Conservation (phyloP, 2,113 vertebrate species). For the Triplophysa dalaica region DNA sequence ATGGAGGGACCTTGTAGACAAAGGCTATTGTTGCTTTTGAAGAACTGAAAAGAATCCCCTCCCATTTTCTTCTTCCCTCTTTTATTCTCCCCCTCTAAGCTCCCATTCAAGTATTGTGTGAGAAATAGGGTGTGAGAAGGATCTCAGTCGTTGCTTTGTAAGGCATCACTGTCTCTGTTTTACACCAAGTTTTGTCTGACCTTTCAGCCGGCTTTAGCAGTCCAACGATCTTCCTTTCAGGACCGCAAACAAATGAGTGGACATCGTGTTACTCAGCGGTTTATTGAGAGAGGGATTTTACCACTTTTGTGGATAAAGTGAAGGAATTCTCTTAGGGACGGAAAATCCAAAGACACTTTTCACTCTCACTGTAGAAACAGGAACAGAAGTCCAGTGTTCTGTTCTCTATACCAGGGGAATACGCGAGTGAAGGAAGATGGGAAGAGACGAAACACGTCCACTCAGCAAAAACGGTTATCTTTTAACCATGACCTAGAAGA, state of each 20-base stretch:
- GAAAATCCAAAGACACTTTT: slow-evolving; percentile 52
- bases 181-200: slow-evolving; percentile 51
- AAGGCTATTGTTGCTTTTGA: slow-evolving; percentile 79
- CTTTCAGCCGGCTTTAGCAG: slow-evolving; percentile 45
- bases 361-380: slow-evolving; percentile 58
- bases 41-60: slow-evolving; percentile 67
- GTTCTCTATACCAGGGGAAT: slow-evolving; percentile 16
- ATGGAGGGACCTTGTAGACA: slow-evolving; percentile 76
- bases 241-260: slow-evolving; percentile 27
- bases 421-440: slow-evolving; percentile 30
- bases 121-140: slow-evolving; percentile 67
- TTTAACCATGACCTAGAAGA: background rate
- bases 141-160: slow-evolving; percentile 63
- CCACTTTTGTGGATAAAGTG: slow-evolving; percentile 63
- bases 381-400: slow-evolving; percentile 60
- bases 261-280: slow-evolving; percentile 61
- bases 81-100: slow-evolving; percentile 46
- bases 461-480: background rate
- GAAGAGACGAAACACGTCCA: background rate
- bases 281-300: slow-evolving; percentile 65
- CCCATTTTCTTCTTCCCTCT: slow-evolving; percentile 53
- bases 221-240: slow-evolving; percentile 28
- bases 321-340: slow-evolving; percentile 56
- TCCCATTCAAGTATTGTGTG: slow-evolving; percentile 68
- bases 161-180: slow-evolving; percentile 45